A percentile compares a stretch with the other conserved stretches of the same genome.
These are phyloP conservation scores for Selenia dentaria DNA, from an alignment of 2,888 invertebrate genomes.

Conservation along the genomic window DNA sequence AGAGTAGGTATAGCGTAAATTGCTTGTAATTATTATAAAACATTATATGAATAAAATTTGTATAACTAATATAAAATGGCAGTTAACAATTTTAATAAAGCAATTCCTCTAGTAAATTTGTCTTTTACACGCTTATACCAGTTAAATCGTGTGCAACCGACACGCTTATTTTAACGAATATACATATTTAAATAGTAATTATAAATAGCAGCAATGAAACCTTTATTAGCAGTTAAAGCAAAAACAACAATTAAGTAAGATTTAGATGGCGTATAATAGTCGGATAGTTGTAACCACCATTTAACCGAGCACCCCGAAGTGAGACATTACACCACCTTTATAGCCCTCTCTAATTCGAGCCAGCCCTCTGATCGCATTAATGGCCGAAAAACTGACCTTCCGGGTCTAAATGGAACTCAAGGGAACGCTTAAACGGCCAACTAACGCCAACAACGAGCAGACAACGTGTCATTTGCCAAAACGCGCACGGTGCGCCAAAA, in stretches of 20 bases:
- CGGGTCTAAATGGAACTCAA: conserved; percentile 62
- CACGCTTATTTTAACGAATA: too few relatives aligned
- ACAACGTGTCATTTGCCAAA: conserved; percentile 50
- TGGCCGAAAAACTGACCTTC: conserved; percentile 81
- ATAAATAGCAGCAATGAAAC: not conserved
- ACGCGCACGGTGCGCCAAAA: conserved; percentile 1
- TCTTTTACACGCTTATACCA: too few relatives aligned
- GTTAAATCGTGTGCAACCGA: too few relatives aligned
- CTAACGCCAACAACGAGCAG: conserved; percentile 42
- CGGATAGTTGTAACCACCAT: conserved; percentile 34
- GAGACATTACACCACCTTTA: conserved; percentile 79
- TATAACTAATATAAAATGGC: too few relatives aligned
- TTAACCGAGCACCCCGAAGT: conserved; percentile 65
- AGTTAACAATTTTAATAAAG: too few relatives aligned
- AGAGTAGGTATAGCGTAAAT: too few relatives aligned
- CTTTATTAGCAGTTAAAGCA: conserved; percentile 9
- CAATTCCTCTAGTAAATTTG: too few relatives aligned
- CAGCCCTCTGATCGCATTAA: conserved; percentile 74
- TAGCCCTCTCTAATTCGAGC: conserved; percentile 65
- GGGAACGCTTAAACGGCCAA: conserved; percentile 68
- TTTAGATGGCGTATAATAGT: conserved; percentile 19
- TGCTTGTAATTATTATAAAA: too few relatives aligned
- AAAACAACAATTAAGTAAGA: conserved; percentile 23
- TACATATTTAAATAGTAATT: too few relatives aligned
- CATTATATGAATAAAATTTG: too few relatives aligned